Conservation (phyloP, 1,140 invertebrate species). For the Drosophila ironensis region DNA sequence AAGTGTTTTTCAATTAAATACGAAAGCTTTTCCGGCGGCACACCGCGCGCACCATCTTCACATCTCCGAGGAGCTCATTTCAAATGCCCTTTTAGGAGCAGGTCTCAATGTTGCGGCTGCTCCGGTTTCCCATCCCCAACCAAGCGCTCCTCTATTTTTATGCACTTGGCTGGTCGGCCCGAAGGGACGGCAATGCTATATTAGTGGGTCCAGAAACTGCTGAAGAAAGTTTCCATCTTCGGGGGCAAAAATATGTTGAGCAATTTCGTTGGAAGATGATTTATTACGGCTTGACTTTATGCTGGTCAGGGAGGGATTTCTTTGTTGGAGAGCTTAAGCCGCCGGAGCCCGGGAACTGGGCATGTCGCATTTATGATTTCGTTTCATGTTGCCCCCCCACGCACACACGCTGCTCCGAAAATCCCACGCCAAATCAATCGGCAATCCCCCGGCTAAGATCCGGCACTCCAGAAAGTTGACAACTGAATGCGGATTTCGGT, state of each 20-base stretch:
- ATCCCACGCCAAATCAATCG: conserved; percentile 66
- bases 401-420: conserved; percentile 10
- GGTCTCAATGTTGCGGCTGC: conserved; percentile 9
- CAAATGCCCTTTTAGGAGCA: conserved; percentile 51
- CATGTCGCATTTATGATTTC: conserved; percentile 68
- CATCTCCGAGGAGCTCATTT: conserved; percentile 54
- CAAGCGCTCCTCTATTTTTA: conserved; percentile 12
- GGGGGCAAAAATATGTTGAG: conserved; percentile 11
- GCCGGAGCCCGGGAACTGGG: not conserved
- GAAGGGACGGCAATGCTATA: conserved; percentile 20
- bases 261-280: conserved; percentile 15
- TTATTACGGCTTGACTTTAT: conserved; percentile 14
- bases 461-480: conserved; percentile 67
- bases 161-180: conserved; percentile 5
- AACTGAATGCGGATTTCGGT: conserved; percentile 41
- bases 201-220: conserved; percentile 7
- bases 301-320: conserved; percentile 25
- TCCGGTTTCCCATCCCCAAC: not conserved
- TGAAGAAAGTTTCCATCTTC: conserved; percentile 17
- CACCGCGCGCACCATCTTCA: conserved; percentile 19
- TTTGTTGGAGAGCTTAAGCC: conserved; percentile 9
- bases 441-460: conserved; percentile 35
- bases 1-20: conserved; percentile 75
- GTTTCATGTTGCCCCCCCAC: conserved; percentile 50
- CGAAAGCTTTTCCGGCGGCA: conserved; percentile 32